Conservation (phyloP, 2,113 vertebrate genomes). For the Brachyhypopomus occidentalis region DNA sequence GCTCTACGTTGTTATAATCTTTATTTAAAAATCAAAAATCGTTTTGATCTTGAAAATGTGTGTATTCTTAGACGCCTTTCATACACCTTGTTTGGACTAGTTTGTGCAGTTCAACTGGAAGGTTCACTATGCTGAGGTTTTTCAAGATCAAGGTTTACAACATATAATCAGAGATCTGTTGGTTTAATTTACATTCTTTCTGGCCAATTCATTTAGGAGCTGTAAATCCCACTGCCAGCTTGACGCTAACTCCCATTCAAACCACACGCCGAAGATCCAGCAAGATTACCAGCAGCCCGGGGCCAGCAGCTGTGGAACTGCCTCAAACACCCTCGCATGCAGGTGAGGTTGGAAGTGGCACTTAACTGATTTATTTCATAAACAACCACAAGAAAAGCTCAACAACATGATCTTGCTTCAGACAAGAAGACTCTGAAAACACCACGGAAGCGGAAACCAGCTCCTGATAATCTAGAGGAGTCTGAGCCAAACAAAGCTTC, state of each 20-base stretch:
- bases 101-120: too few relatives aligned
- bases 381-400: not conserved
- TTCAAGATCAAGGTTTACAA: not conserved
- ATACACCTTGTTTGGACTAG: too few relatives aligned
- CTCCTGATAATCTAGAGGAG: constrained; percentile 34
- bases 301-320: not conserved
- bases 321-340: too few relatives aligned
- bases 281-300: not conserved
- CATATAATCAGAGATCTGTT: not conserved
- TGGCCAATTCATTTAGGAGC: not conserved
- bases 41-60: too few relatives aligned
- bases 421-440: constrained; percentile 40
- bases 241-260: constrained; percentile 18
- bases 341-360: not conserved
- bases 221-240: not conserved
- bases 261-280: not conserved
- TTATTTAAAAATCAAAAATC: too few relatives aligned
- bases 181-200: not conserved
- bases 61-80: too few relatives aligned
- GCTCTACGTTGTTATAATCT: too few relatives aligned
- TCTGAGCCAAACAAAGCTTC: not conserved
- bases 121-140: too few relatives aligned
- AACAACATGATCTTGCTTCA: constrained; percentile 23
- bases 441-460: constrained; percentile 49
- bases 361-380: not conserved